Conservation (phyloP, 2,113 vertebrate species). For the Muntiacus reevesi region DNA sequence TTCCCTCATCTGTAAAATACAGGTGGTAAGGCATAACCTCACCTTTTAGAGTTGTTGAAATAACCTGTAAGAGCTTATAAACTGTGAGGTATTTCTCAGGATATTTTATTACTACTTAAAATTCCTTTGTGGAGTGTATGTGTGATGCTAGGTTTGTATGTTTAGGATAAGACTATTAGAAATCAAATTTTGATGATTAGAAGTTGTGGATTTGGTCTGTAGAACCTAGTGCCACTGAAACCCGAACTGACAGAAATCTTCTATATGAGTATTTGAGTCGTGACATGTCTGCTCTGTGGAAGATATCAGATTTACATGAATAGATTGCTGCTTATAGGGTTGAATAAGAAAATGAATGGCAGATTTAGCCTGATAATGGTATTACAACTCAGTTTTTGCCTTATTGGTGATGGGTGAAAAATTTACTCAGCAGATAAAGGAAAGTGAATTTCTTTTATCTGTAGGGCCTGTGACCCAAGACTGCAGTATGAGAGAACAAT, state of each 20-base stretch:
- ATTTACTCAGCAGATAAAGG: not conserved
- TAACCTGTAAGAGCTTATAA: not conserved
- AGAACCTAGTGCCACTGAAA: not conserved
- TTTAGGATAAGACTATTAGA: not conserved
- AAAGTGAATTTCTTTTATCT: not conserved
- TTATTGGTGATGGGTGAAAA: not conserved
- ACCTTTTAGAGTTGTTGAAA: not conserved
- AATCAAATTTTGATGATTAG: not conserved
- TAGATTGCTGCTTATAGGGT: not conserved
- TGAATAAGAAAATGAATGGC: not conserved
- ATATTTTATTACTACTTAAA: not conserved
- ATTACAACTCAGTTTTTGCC: not conserved
- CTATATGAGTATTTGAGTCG: not conserved
- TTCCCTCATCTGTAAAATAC: not conserved
- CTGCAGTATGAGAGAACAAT: not conserved
- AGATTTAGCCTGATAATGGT: not conserved
- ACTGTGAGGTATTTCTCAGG: not conserved
- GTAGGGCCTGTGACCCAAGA: not conserved
- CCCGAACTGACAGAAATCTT: not conserved
- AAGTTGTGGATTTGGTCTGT: not conserved
- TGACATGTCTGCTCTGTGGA: not conserved
- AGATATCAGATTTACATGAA: not conserved
- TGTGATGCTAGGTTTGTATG: not conserved
- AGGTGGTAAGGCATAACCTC: not conserved
- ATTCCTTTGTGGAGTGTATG: not conserved